Conservation (phyloP, 2,888 invertebrate genomes). For the Amiota mariae region DNA sequence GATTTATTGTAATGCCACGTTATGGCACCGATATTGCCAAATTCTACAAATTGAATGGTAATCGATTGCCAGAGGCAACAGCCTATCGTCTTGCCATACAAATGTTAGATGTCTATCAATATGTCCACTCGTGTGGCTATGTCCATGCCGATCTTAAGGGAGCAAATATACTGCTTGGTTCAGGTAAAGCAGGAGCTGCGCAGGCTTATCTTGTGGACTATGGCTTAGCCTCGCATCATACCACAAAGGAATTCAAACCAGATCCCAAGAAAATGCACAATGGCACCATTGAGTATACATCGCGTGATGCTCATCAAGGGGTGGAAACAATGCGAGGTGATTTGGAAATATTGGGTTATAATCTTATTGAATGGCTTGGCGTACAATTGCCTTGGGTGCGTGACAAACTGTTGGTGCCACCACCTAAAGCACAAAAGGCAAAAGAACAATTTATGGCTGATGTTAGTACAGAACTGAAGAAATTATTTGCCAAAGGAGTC, state of each 20-base stretch:
- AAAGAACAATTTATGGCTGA: conserved; percentile 82
- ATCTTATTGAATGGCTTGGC: conserved; percentile 92
- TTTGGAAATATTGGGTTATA: conserved; percentile 94
- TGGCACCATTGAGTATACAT: conserved; percentile 97
- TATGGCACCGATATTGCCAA: conserved; percentile 91
- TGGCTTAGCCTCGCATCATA: conserved; percentile 87
- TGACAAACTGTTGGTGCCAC: conserved; percentile 75
- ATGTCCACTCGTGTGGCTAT: conserved; percentile 91
- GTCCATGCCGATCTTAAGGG: conserved; percentile 98
- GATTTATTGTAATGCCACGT: conserved; percentile 92
- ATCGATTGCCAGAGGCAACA: conserved; percentile 81
- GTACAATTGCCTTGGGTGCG: conserved; percentile 90
- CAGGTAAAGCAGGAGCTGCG: conserved; percentile 78
- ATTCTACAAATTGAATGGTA: conserved; percentile 80
- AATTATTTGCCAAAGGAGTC: conserved; percentile 68
- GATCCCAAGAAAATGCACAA: conserved; percentile 95
- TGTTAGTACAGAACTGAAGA: conserved; percentile 56
- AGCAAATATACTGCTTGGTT: conserved; percentile 89
- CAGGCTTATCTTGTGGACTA: conserved; percentile 94
- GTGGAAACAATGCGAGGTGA: conserved; percentile 92
- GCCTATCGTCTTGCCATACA: conserved; percentile 88
- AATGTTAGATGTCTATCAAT: conserved; percentile 92
- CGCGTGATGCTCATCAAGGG: conserved; percentile 95
- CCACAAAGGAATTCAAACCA: conserved; percentile 86
- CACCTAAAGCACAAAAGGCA: conserved; percentile 78